Percentiles rank a stretch among this genome's conserved stretches.
Conservation (phyloP, 2,797 vertebrate genomes). For the Corythornis leucogaster region DNA sequence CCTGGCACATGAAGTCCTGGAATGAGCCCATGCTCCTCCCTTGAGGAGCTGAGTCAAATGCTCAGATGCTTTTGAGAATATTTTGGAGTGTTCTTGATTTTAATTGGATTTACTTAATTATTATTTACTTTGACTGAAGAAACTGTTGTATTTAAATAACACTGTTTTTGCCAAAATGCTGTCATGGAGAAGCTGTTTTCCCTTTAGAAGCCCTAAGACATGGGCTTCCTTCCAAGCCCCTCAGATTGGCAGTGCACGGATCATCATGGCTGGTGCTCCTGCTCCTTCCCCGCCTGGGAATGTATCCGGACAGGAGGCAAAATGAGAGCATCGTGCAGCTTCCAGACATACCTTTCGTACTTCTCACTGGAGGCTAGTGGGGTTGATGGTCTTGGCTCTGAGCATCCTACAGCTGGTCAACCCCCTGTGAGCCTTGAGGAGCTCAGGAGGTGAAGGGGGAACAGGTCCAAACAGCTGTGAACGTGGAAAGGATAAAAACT, state of each 20-base stretch:
- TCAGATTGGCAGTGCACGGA: rapidly evolving
- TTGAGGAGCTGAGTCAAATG: rapidly evolving
- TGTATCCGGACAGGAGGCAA: rapidly evolving
- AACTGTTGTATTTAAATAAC: constrained; percentile 36
- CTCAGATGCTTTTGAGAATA: background rate
- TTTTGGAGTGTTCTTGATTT: background rate
- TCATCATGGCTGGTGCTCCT: rapidly evolving
- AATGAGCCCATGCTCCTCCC: rapidly evolving
- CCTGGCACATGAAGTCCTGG: background rate
- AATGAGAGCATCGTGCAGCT: background rate
- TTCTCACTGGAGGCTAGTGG: background rate
- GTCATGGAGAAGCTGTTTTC: constrained; percentile 43
- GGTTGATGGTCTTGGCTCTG: background rate
- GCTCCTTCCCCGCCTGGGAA: background rate
- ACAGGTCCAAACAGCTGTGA: background rate
- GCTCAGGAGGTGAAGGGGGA: background rate
- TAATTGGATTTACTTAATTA: constrained; percentile 32
- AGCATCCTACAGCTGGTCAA: background rate
- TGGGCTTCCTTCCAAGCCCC: constrained; percentile 35
- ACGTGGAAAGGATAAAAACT: background rate
- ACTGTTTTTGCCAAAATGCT: background rate
- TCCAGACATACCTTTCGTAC: background rate
- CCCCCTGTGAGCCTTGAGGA: background rate
- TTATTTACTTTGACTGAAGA: constrained; percentile 28
- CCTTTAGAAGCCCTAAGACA: constrained; percentile 9